phyloP scores from a whole-genome alignment of 2,797 vertebrate species.

The Sylvia borin region DNA sequence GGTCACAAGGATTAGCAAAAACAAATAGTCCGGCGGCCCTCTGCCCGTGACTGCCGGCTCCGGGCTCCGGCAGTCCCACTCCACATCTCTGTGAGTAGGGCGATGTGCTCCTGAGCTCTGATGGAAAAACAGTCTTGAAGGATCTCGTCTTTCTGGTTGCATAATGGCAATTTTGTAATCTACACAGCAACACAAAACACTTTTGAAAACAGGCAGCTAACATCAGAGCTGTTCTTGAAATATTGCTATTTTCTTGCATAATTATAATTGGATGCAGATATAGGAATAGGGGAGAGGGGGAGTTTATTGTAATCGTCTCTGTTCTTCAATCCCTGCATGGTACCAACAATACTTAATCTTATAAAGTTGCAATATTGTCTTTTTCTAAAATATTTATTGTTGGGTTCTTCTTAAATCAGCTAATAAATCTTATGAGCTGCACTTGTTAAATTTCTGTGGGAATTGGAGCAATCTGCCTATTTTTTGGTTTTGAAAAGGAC shows the following conservation, averaged over 20 bases:
- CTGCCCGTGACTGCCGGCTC: background rate
- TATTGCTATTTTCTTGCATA: background rate
- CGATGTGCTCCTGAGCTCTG: background rate
- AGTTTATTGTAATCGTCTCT: background rate
- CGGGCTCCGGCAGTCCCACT: background rate
- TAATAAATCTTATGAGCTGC: background rate
- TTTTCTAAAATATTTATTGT: no score
- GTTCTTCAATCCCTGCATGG: background rate
- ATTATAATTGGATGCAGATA: background rate
- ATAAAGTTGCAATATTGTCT: background rate
- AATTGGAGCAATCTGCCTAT: background rate
- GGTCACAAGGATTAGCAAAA: background rate
- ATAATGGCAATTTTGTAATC: background rate
- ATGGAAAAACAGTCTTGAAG: background rate
- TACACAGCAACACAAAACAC: background rate
- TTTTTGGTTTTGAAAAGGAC: background rate
- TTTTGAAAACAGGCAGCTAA: background rate
- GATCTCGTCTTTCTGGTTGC: background rate
- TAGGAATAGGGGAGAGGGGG: background rate
- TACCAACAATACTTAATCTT: background rate
- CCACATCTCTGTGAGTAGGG: accelerated
- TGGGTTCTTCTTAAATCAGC: background rate
- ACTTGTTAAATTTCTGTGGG: background rate
- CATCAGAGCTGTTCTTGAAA: background rate
- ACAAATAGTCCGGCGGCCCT: background rate